A percentile compares a stretch with the other conserved stretches of the same genome.
These are phyloP conservation scores for Phytoseiulus persimilis DNA, from an alignment of 2,888 invertebrate genomes.

Conservation along the genomic window DNA sequence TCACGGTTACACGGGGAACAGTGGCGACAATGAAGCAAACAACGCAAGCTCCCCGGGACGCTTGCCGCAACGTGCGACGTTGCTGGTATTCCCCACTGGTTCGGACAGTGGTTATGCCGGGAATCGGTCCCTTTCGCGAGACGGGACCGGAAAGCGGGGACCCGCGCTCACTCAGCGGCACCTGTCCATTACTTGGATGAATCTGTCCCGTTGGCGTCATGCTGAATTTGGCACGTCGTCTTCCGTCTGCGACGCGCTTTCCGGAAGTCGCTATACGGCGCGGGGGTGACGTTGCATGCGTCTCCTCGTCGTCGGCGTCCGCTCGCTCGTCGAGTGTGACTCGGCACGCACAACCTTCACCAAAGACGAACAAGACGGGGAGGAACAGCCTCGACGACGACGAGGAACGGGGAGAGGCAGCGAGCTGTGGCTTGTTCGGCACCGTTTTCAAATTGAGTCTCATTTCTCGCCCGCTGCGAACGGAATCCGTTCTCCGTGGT, in stretches of 20 bases:
- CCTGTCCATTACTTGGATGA: not conserved
- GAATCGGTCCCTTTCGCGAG: not conserved
- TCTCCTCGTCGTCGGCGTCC: not conserved
- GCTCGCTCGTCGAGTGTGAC: not conserved
- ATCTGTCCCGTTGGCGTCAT: not conserved
- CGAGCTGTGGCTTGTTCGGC: too few species aligned
- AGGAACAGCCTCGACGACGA: not conserved
- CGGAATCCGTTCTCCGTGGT: too few species aligned
- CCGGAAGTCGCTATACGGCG: not conserved
- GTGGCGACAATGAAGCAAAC: too few species aligned
- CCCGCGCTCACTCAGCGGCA: not conserved
- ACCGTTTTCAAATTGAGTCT: too few species aligned
- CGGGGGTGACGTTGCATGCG: not conserved
- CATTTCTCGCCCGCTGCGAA: too few species aligned
- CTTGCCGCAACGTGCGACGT: too few species aligned
- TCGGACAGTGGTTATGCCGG: not conserved
- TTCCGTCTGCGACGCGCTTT: not conserved
- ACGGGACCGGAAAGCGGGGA: not conserved
- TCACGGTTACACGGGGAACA: not conserved
- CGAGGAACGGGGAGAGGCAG: too few species aligned
- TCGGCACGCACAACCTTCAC: not conserved
- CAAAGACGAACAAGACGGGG: not conserved
- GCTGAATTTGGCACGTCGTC: not conserved
- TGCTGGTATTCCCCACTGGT: too few species aligned
- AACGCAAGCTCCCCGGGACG: too few species aligned